Percentiles rank a stretch among this genome's conserved stretches.
phyloP scores from a whole-genome alignment of 1,140 invertebrate genomes.

The Pachyrhynchus sulphureomaculatus region DNA sequence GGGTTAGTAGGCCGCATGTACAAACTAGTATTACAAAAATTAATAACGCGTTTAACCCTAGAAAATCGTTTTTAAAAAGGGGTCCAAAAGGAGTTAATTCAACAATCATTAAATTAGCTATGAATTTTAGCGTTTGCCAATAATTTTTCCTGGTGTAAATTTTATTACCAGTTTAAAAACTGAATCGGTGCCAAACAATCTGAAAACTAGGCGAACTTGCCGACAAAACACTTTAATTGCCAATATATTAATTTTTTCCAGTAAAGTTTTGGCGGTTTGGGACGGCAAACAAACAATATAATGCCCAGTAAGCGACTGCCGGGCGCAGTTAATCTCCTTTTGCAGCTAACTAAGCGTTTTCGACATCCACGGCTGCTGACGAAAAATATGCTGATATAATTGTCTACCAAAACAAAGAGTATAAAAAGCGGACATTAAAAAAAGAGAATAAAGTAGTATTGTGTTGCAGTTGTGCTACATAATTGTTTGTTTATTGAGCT shows the following conservation, averaged over 20 bases:
- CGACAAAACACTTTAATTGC: constrained; percentile 15
- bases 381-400: constrained; percentile 9
- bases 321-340: constrained; percentile 2
- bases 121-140: too few species aligned
- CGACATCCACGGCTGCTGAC: constrained; percentile 3
- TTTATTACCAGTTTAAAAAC: background rate
- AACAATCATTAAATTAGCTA: too few species aligned
- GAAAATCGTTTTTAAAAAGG: too few species aligned
- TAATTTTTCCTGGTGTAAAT: too few species aligned
- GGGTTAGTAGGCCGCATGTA: too few species aligned
- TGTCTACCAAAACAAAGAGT: background rate
- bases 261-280: constrained; percentile 6
- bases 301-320: background rate
- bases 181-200: constrained; percentile 2
- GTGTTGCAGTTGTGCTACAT: too few species aligned
- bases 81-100: too few species aligned
- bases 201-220: constrained; percentile 2
- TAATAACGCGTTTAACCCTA: too few species aligned
- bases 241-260: constrained; percentile 24
- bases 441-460: too few species aligned
- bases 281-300: constrained; percentile 9
- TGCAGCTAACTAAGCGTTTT: constrained; percentile 8
- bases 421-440: too few species aligned
- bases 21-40: too few species aligned
- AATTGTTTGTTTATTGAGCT: too few species aligned